Percentiles rank a stretch among this genome's conserved stretches.
Conservation (phyloP, 1,140 invertebrate species). For the Drosophila serrata region DNA sequence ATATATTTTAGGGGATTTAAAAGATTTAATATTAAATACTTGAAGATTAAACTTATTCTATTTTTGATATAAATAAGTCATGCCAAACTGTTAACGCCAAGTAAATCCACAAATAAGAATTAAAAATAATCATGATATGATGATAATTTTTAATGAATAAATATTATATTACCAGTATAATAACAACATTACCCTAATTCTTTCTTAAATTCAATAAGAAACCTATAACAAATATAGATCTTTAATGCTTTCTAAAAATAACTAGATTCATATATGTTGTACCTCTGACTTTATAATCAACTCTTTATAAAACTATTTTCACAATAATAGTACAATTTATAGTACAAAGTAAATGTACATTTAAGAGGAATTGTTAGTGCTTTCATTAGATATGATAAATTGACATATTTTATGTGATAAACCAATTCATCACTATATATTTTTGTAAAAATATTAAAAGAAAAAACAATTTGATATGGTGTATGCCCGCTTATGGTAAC, state of each 20-base stretch:
- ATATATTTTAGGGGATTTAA: neutral
- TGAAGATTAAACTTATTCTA: too few species aligned
- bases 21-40: neutral
- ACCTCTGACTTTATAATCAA: neutral
- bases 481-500: slow-evolving; percentile 36
- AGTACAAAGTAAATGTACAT: too few species aligned
- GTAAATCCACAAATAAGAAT: too few species aligned
- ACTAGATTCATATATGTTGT: neutral
- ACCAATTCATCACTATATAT: neutral
- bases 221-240: neutral
- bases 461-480: slow-evolving; percentile 11
- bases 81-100: too few species aligned
- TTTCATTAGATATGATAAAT: neutral
- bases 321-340: neutral
- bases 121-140: too few species aligned
- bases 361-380: too few species aligned
- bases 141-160: too few species aligned
- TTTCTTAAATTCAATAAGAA: neutral
- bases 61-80: neutral
- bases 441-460: slow-evolving; percentile 1
- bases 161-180: neutral
- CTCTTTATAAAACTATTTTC: neutral
- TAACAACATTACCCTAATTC: neutral
- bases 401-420: neutral
- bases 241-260: neutral